These are phyloP conservation scores for Galemys pyrenaicus DNA, from an alignment of 2,113 vertebrate genomes.

Conservation along the genomic window DNA sequence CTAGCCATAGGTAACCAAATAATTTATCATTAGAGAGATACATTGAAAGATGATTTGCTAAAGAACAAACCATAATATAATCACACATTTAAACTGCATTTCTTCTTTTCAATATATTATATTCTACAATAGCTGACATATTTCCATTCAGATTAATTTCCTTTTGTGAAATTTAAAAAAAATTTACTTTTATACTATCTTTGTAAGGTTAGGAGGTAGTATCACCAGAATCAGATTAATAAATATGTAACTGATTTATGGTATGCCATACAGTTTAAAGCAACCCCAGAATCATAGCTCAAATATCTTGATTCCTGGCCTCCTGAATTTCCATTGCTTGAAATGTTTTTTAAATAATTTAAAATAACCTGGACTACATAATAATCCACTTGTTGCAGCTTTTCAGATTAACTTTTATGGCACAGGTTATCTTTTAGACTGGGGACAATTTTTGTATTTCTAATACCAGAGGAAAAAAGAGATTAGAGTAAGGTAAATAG, in stretches of 20 bases:
- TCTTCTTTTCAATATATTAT: not conserved
- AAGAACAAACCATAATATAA: constrained; percentile 46
- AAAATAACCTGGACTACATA: not conserved
- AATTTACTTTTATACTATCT: constrained; percentile 1
- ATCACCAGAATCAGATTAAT: not conserved
- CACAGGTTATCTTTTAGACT: not conserved
- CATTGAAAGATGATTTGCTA: not conserved
- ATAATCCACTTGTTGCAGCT: not conserved
- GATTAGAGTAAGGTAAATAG: not conserved
- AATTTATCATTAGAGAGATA: not conserved
- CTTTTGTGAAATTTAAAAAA: not conserved
- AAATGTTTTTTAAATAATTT: not conserved
- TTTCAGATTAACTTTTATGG: not conserved
- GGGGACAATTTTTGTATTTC: not conserved
- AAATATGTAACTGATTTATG: not conserved
- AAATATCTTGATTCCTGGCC: not conserved
- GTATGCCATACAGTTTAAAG: not conserved
- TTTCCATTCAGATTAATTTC: not conserved
- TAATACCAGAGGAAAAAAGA: not conserved
- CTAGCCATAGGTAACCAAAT: constrained; percentile 82
- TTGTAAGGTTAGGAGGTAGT: not conserved
- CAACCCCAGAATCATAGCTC: not conserved
- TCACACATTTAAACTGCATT: not conserved
- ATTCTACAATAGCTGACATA: not conserved
- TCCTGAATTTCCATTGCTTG: not conserved